Evolutionary conservation across 2,797 vertebrate species (phyloP).

Genomic region (Holocentrus rufus): DNA sequence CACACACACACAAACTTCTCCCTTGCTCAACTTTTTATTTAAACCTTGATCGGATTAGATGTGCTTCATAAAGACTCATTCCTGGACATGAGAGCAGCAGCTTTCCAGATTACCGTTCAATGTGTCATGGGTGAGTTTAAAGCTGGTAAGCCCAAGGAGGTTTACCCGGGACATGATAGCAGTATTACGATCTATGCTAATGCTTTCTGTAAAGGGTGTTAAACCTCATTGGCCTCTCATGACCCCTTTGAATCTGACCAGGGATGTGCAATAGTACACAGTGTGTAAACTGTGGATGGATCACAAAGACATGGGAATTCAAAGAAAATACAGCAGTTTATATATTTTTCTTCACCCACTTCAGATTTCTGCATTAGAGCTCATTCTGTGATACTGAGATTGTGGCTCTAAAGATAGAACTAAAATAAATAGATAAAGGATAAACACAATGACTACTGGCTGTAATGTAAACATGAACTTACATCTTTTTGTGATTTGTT

Average conservation of each 20-base stretch:
- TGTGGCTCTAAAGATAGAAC: slow-evolving; percentile 13
- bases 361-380: background rate
- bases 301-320: background rate
- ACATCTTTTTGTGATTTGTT: background rate
- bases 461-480: slow-evolving; percentile 53
- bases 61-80: slow-evolving; percentile 9
- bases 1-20: no score
- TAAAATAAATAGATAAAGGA: slow-evolving; percentile 61
- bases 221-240: background rate
- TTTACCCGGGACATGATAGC: background rate
- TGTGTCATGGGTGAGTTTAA: slow-evolving; percentile 17
- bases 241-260: background rate
- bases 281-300: background rate
- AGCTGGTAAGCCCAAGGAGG: background rate
- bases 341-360: background rate
- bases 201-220: slow-evolving; percentile 25
- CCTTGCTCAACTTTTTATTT: no score
- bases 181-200: slow-evolving; percentile 34
- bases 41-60: slow-evolving; percentile 2
- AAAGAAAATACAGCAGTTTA: background rate
- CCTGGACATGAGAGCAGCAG: slow-evolving; percentile 29
- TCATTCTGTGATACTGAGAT: background rate
- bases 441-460: slow-evolving; percentile 47
- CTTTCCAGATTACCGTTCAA: slow-evolving; percentile 55
- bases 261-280: background rate